Evolutionary conservation across 1,140 invertebrate genomes (phyloP).

Genomic region (Apis laboriosa): DNA sequence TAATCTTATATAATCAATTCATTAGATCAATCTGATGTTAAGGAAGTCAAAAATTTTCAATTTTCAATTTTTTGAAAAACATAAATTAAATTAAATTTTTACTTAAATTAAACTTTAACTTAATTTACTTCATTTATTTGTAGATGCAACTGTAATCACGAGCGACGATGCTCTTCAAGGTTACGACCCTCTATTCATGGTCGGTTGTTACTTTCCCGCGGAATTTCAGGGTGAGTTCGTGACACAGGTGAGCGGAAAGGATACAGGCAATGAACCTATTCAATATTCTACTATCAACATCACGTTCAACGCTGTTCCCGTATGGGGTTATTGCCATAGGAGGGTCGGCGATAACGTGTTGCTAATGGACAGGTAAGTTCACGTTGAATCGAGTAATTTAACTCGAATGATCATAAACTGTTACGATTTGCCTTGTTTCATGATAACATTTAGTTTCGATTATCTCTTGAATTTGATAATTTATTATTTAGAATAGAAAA

Average conservation of each 20-base stretch:
- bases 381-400: conserved; percentile 13
- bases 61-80: neutral
- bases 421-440: neutral
- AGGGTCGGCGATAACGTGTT: conserved; percentile 85
- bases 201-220: conserved; percentile 85
- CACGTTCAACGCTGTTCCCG: conserved; percentile 84
- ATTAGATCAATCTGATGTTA: neutral
- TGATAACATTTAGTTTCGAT: neutral
- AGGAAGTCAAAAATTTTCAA: neutral
- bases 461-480: neutral
- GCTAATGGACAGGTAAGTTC: conserved; percentile 83
- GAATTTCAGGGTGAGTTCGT: conserved; percentile 86
- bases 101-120: too few species aligned
- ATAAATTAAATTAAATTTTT: too few species aligned
- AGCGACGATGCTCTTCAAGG: conserved; percentile 66
- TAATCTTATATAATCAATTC: neutral
- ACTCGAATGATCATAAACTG: neutral
- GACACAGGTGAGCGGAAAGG: conserved; percentile 82
- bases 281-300: conserved; percentile 85
- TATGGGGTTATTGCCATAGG: conserved; percentile 86
- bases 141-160: conserved; percentile 62
- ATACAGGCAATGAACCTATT: conserved; percentile 79
- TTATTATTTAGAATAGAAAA: neutral
- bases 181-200: conserved; percentile 68
- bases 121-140: conserved; percentile 14